Evolutionary conservation across 2,113 vertebrate species (phyloP), one percentile per base, ranked within the genome.

Genomic region (Oostethus manadensis): DNA sequence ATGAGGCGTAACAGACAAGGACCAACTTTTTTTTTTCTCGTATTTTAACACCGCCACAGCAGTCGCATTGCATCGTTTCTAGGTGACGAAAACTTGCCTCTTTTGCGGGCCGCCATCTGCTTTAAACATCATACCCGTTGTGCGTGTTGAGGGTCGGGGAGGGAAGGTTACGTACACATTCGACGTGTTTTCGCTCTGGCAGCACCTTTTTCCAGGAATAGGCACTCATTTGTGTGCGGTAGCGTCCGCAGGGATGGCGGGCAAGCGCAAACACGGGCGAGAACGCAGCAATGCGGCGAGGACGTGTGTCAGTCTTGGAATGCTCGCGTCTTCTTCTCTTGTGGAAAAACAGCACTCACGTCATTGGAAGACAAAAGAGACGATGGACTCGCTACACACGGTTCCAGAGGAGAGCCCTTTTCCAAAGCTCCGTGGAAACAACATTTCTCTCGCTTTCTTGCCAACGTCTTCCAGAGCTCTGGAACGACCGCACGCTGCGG

Each of bases 161-260:
- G 21, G 49, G n/a, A 20, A 40, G 53, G 53, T 40, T 40, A 55
- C 13, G 53, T 40, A 21, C 35, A 40, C 53, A 11, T 40, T 55
- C 29, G 16, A 35, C 18, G 18, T 55, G 33, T 55, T 55, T 55
- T 40, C 33, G 21, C 33, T 20, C 35, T 40, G 38, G 38, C 38
- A 14, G 38, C 38, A 10, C 1, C 38, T 2, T 55, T 51, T 55
- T 42, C 53, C 35, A 6, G 18, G 53, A 55, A 55, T 55, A 55
- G 35, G 18, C 21, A 10, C 40, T 55, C 53, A 40, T 40, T 55
- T 55, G 53, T 54, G 53, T 55, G 53, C 13, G 51, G 51, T 54
- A 35, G 38, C 29, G 51, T 54, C 51, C 29, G 51, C 29, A 8
- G 51, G 17, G 51, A 33, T 6, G 29, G 4, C 18, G 51, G 51